Percentiles rank a stretch among this genome's conserved stretches.
These are phyloP conservation scores for Mergus octosetaceus DNA, from an alignment of 2,797 vertebrate genomes.

Conservation along the genomic window DNA sequence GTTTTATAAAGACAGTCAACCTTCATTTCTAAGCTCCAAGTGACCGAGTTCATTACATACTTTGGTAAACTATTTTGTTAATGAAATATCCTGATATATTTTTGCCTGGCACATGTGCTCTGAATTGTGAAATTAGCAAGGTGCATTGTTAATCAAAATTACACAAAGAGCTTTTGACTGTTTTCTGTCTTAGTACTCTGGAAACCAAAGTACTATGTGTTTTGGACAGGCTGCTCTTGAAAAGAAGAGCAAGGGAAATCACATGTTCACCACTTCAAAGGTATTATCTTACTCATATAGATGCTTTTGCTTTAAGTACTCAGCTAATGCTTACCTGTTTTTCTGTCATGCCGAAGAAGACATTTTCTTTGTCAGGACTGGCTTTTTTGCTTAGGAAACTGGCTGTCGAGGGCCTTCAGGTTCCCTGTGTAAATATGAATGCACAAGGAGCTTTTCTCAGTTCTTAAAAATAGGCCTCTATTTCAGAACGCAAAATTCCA, in stretches of 20 bases:
- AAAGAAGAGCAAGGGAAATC: not conserved
- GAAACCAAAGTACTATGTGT: not conserved
- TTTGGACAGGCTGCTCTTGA: not conserved
- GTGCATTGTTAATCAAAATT: not conserved
- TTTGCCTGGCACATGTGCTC: not conserved
- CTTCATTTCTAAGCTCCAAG: not conserved
- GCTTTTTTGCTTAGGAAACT: not conserved
- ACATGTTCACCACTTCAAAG: not conserved
- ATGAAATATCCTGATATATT: not conserved
- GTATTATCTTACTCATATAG: not conserved
- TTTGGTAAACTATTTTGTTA: not conserved
- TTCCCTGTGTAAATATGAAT: not conserved
- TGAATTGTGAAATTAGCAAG: not conserved
- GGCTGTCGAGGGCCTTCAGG: not conserved
- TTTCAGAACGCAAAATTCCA: conserved; percentile 34
- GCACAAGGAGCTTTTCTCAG: conserved; percentile 14
- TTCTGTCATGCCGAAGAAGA: not conserved
- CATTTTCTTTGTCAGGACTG: not conserved
- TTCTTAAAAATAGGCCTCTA: conserved; percentile 19
- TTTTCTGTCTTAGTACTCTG: not conserved
- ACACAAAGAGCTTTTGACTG: not conserved
- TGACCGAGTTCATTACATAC: not conserved
- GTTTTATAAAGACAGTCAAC: not conserved
- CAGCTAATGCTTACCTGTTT: not conserved
- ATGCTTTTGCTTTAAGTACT: not conserved